phyloP scores from a whole-genome alignment of 2,797 vertebrate genomes.

The Chloroceryle inda region DNA sequence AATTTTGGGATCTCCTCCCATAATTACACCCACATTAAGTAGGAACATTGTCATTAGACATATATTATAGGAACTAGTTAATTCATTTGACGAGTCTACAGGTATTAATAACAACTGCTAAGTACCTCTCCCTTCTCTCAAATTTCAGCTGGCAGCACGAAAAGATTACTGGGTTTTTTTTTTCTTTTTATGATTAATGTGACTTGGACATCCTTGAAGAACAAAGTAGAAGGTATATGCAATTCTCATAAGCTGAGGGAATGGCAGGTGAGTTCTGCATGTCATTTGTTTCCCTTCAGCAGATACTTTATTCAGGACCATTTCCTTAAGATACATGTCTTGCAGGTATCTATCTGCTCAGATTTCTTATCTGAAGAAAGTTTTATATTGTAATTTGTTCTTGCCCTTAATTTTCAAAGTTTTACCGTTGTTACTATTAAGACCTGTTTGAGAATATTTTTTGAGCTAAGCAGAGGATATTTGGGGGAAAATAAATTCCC shows the following conservation, averaged over 20 bases:
- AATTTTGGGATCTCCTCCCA: constrained; percentile 66
- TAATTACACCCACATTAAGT: constrained; percentile 55
- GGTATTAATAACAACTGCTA: constrained; percentile 51
- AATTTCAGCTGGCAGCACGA: constrained; percentile 44
- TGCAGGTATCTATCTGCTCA: constrained; percentile 7
- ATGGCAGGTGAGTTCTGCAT: constrained; percentile 71
- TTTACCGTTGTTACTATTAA: not conserved
- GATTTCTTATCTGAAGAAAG: constrained; percentile 1
- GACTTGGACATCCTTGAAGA: constrained; percentile 38
- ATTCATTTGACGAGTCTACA: constrained; percentile 45
- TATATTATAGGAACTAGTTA: constrained; percentile 63
- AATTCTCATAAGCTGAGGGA: constrained; percentile 43
- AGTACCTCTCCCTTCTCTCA: constrained; percentile 41
- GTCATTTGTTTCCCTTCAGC: constrained; percentile 22
- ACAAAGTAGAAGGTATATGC: constrained; percentile 42
- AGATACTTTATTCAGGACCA: not conserved
- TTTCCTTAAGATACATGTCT: not conserved
- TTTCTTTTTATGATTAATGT: constrained; percentile 34
- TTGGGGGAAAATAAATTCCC: not conserved
- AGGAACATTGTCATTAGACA: constrained; percentile 53
- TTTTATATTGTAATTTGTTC: not conserved
- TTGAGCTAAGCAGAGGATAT: not conserved
- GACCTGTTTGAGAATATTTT: not conserved
- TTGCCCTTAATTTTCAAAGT: not conserved
- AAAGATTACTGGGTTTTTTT: not conserved